These are phyloP conservation scores for Pygmarrhopalites habei DNA, from an alignment of 1,140 invertebrate species.

Conservation along the genomic window DNA sequence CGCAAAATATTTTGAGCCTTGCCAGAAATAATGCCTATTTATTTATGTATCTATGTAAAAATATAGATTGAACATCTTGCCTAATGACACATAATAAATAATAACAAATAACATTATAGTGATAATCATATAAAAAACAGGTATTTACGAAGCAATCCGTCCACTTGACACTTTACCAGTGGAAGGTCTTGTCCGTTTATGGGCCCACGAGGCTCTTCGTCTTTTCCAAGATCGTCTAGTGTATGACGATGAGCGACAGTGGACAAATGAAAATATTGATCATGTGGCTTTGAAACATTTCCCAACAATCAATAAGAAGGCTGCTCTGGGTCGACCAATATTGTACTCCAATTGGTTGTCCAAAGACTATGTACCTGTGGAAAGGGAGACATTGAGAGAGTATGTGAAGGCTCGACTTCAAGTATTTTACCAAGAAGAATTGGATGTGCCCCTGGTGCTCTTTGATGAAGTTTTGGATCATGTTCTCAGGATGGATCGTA, in stretches of 20 bases:
- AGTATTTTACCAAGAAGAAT: slow-evolving; percentile 99
- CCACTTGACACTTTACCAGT: slow-evolving; percentile 84
- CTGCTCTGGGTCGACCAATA: slow-evolving; percentile 81
- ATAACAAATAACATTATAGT: no score
- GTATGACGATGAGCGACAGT: slow-evolving; percentile 84
- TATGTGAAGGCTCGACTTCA: slow-evolving; percentile 90
- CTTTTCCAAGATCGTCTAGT: slow-evolving; percentile 96
- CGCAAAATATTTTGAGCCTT: no score
- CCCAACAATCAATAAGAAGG: slow-evolving; percentile 77
- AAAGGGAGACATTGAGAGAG: slow-evolving; percentile 86
- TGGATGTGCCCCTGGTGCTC: slow-evolving; percentile 94
- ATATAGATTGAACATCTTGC: no score
- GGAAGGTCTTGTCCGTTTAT: slow-evolving; percentile 91
- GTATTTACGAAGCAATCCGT: slow-evolving; percentile 95
- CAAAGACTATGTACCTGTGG: slow-evolving; percentile 96
- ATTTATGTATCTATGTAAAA: no score
- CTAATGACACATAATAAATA: no score
- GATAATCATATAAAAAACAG: no score
- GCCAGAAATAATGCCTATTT: no score
- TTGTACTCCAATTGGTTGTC: slow-evolving; percentile 98
- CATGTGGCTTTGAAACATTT: slow-evolving; percentile 91
- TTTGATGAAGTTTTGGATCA: slow-evolving; percentile 99
- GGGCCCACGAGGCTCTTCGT: slow-evolving; percentile 96
- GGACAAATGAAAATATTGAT: slow-evolving; percentile 99
- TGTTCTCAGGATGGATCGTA: slow-evolving; percentile 94